These are phyloP conservation scores for Staurois parvus DNA, from an alignment of 2,797 vertebrate species.

Conservation along the genomic window DNA sequence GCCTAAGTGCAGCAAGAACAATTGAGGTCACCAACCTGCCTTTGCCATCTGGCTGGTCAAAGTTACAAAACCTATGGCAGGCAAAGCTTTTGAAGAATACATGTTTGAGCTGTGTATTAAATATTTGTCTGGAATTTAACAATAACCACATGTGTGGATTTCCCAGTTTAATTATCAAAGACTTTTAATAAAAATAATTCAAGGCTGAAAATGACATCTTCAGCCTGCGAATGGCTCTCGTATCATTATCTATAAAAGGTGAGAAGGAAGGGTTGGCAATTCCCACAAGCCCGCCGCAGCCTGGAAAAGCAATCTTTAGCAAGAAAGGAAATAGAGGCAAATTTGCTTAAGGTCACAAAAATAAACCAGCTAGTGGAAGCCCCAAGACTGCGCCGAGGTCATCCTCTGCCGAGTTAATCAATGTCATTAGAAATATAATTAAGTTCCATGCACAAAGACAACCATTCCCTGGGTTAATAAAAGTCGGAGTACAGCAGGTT, in stretches of 20 bases:
- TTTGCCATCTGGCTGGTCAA: too few relatives aligned
- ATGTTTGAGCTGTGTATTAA: too few relatives aligned
- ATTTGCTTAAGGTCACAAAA: background rate
- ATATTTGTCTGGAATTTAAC: background rate
- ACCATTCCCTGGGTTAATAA: conserved; percentile 14
- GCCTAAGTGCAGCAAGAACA: too few relatives aligned
- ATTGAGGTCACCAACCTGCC: too few relatives aligned
- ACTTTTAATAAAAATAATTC: background rate
- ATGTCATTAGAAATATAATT: conserved; percentile 46
- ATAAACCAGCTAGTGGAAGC: background rate
- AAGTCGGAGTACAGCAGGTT: conserved; percentile 20
- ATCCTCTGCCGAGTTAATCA: conserved; percentile 24
- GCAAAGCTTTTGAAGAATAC: too few relatives aligned
- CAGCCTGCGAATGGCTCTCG: background rate
- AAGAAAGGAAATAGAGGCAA: background rate
- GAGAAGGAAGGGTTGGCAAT: background rate
- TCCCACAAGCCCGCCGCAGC: background rate
- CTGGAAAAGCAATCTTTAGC: conserved; percentile 14
- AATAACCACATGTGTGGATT: background rate
- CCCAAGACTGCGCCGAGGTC: background rate
- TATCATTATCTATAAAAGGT: background rate
- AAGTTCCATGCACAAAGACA: conserved; percentile 5
- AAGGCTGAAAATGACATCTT: background rate
- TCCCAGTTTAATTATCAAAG: background rate
- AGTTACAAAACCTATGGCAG: too few relatives aligned